Evolutionary conservation across 2,888 invertebrate genomes (phyloP), one percentile per base, ranked within the genome.

Genomic region (Latheticus oryzae): DNA sequence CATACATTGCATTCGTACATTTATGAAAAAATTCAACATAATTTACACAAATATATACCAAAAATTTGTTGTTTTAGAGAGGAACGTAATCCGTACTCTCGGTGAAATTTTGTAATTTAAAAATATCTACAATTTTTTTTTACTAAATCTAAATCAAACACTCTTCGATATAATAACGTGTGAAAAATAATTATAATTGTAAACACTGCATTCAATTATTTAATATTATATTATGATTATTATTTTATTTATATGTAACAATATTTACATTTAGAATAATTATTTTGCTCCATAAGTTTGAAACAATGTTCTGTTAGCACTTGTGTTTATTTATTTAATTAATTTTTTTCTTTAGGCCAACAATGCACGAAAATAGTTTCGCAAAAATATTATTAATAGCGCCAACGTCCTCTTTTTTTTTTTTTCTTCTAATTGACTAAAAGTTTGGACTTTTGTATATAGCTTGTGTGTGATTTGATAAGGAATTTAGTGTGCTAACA

Each of bases 181-280:
- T 45, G 19, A 61, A 65, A 63, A 63, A 51, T 56, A 61, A 63
- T 54, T 35, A 40, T 52, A 65, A 61, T 66, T 58, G 55, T 55
- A 66, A 66, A 68, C 67, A 67, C 65, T 64, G 71, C 72, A 71
- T 72, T 71, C 71, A 69, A 63, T 66, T 66, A 67, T 62, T 69
- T 62, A 65, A 67, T 68, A 68, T 67, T 68, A 68, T 70, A 68
- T n/a, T n/a, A n/a, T 71, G 72, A 70, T 73, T 73, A 73, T 73
- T 73, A 71, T 70, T 73, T 65, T 68, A 68, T 71, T 73, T 76
- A 74, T 79, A 79, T 79, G 75, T 80, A 81, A 81, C 81, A 81
- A 80, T 82, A 82, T 82, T 78, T 82, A 82, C 81, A 82, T 82
- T 82, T 82, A 82, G 81, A 82, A 81, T 81, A 78, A 80, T 79